Evolutionary conservation across 2,888 invertebrate genomes (phyloP).

Genomic region (Apamea anceps): DNA sequence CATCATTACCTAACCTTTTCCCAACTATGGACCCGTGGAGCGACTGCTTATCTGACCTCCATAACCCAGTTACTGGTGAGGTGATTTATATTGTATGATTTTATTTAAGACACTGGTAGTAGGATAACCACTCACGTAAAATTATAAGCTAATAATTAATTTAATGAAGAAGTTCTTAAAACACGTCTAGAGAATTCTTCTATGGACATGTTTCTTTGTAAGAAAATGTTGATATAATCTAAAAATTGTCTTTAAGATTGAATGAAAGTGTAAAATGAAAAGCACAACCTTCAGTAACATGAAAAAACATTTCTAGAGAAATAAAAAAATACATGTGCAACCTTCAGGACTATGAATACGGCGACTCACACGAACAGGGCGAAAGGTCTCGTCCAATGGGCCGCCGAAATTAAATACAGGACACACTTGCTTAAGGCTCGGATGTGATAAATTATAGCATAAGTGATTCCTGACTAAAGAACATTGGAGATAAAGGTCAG

Average conservation of each 20-base stretch:
- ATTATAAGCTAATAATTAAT: background rate
- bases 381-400: constrained; percentile 79
- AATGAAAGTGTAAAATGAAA: background rate
- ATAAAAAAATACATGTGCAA: background rate
- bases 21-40: too few relatives aligned
- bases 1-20: too few relatives aligned
- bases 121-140: background rate
- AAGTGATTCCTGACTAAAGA: constrained; percentile 71
- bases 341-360: constrained; percentile 77
- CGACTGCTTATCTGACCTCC: too few relatives aligned
- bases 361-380: constrained; percentile 74
- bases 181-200: background rate
- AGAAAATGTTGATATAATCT: background rate
- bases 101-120: background rate
- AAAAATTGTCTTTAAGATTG: background rate
- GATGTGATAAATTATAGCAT: constrained; percentile 81
- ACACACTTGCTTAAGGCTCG: constrained; percentile 84
- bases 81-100: background rate
- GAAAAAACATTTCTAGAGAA: background rate
- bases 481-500: constrained; percentile 65
- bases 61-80: too few relatives aligned
- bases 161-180: background rate
- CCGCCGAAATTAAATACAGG: constrained; percentile 87
- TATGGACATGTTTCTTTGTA: background rate
- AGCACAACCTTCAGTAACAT: background rate